These are phyloP conservation scores for Oophaga sylvatica DNA, from an alignment of 2,797 vertebrate species.

Conservation along the genomic window DNA sequence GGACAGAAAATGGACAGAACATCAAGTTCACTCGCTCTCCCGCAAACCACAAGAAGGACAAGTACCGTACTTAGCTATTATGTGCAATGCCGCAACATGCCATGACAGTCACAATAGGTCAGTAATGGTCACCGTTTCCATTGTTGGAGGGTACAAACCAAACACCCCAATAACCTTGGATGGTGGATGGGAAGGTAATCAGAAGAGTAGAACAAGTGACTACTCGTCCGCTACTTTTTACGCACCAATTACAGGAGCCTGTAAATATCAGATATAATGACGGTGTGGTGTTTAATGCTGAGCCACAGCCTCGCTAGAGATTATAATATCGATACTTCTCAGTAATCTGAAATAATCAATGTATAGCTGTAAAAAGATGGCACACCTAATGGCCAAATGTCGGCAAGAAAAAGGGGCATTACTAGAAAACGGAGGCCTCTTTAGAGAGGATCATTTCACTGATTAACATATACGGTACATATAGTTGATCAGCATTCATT, in stretches of 20 bases:
- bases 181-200: not conserved
- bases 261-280: not conserved
- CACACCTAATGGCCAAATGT: too few species aligned
- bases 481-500: too few species aligned
- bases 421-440: too few species aligned
- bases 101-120: constrained; percentile 10
- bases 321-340: too few species aligned
- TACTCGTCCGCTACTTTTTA: not conserved
- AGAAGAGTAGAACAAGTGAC: not conserved
- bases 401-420: too few species aligned
- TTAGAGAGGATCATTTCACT: too few species aligned
- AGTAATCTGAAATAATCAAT: too few species aligned
- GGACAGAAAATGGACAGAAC: constrained; percentile 18
- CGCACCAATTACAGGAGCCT: not conserved
- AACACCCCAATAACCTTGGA: not conserved
- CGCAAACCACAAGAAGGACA: not conserved
- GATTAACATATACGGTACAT: too few species aligned
- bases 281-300: too few species aligned
- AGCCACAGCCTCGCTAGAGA: too few species aligned
- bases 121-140: not conserved
- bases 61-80: not conserved
- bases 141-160: not conserved
- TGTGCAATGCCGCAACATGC: not conserved
- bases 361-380: too few species aligned
- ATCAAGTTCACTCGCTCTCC: constrained; percentile 28